A percentile compares a stretch with the other conserved stretches of the same genome.
Evolutionary conservation across 2,888 invertebrate species (phyloP).

Genomic region (Argynnis bischoffii): DNA sequence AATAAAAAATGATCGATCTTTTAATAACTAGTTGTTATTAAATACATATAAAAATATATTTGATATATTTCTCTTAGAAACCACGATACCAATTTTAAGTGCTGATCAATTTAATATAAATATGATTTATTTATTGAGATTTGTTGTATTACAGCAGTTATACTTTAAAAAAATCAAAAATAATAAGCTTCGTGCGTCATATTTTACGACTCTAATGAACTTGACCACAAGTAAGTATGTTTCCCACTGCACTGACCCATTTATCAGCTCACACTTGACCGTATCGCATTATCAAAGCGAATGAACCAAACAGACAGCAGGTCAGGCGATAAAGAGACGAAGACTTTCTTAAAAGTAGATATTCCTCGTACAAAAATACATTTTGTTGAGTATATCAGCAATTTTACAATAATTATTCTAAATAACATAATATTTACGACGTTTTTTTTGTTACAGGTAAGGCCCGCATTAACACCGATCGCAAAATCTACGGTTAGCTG

Average conservation of each 20-base stretch:
- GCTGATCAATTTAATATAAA: no score
- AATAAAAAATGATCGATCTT: background rate
- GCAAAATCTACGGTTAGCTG: conserved; percentile 37
- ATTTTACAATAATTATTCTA: background rate
- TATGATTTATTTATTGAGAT: no score
- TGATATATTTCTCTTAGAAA: no score
- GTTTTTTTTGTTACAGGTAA: conserved; percentile 74
- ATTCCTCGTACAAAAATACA: conserved; percentile 23
- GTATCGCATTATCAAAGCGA: conserved; percentile 60
- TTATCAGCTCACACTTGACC: conserved; percentile 71
- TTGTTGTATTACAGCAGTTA: background rate
- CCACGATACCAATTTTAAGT: no score
- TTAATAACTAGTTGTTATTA: background rate
- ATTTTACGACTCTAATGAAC: conserved; percentile 55
- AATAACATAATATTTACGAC: background rate
- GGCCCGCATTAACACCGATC: conserved; percentile 37
- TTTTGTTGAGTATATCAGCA: background rate
- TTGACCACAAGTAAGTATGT: conserved; percentile 68
- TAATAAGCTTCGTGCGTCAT: conserved; percentile 30
- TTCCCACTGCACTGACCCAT: conserved; percentile 70
- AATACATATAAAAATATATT: no score
- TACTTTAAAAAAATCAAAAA: conserved; percentile 21
- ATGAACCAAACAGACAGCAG: conserved; percentile 61
- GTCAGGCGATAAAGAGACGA: conserved; percentile 68
- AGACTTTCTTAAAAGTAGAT: conserved; percentile 68